These are phyloP conservation scores for Psittacula cyanocephala DNA, from an alignment of 2,113 vertebrate species.

Conservation along the genomic window DNA sequence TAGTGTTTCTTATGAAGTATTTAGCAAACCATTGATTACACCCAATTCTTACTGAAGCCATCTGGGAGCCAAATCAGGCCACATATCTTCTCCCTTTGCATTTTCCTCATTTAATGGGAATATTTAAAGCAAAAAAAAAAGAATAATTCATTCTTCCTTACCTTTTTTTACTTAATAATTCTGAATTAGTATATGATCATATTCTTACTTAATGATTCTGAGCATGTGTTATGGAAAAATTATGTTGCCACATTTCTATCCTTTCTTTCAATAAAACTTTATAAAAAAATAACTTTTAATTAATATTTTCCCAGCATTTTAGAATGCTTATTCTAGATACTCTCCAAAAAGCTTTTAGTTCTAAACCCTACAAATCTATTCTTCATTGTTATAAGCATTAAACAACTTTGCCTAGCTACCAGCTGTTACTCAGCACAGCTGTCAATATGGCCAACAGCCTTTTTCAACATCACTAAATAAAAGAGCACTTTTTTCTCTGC, in stretches of 20 bases:
- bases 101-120: background rate
- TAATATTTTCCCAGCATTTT: background rate
- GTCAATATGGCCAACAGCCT: conserved; percentile 27
- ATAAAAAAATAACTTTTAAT: background rate
- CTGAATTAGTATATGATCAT: background rate
- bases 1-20: background rate
- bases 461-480: conserved; percentile 54
- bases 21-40: background rate
- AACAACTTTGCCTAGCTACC: conserved; percentile 20
- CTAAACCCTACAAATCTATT: background rate
- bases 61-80: background rate
- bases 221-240: background rate
- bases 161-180: background rate
- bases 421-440: conserved; percentile 26
- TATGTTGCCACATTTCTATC: background rate
- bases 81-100: background rate
- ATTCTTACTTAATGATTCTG: background rate
- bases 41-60: background rate
- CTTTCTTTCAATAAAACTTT: conserved; percentile 21
- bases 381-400: conserved; percentile 19
- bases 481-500: conserved; percentile 48
- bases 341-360: background rate
- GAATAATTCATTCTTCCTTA: background rate
- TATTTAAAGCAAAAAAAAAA: background rate
- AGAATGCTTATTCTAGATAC: background rate